These are phyloP conservation scores for Etheostoma cragini DNA, from an alignment of 2,113 vertebrate species.

Conservation along the genomic window DNA sequence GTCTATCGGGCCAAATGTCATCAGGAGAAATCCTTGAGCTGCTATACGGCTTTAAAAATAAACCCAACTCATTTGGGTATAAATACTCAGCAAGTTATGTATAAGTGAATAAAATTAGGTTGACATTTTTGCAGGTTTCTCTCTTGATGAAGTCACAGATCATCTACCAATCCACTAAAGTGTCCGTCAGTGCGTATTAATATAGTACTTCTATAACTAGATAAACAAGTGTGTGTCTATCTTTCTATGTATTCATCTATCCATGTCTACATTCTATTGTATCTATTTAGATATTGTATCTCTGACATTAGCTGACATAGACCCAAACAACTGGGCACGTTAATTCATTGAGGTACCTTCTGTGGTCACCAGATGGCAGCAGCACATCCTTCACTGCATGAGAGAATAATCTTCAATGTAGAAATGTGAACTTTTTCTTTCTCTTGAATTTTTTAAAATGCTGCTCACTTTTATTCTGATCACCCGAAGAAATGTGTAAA, in stretches of 20 bases:
- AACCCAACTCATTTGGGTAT: neutral
- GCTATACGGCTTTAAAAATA: neutral
- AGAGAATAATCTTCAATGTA: constrained; percentile 25
- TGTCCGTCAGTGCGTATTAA: too few relatives aligned
- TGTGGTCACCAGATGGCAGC: constrained; percentile 71
- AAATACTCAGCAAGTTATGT: neutral
- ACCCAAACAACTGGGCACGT: neutral
- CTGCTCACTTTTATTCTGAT: neutral
- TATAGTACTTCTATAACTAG: neutral
- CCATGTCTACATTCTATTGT: neutral
- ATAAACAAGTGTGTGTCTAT: neutral
- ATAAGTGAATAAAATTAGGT: neutral
- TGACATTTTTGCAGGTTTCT: neutral
- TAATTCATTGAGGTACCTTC: constrained; percentile 29
- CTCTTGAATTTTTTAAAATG: neutral
- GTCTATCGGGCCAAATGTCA: neutral
- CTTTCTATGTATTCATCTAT: neutral
- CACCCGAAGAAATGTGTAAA: neutral
- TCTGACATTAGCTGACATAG: neutral
- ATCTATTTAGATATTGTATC: neutral
- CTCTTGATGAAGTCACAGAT: neutral
- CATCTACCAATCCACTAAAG: neutral
- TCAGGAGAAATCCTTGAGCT: constrained; percentile 1
- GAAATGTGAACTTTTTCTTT: constrained; percentile 12
- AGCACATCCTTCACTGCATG: constrained; percentile 22